A percentile compares a stretch with the other conserved stretches of the same genome.
These are phyloP conservation scores for Rotaria socialis DNA, from an alignment of 2,888 invertebrate genomes.

Conservation along the genomic window DNA sequence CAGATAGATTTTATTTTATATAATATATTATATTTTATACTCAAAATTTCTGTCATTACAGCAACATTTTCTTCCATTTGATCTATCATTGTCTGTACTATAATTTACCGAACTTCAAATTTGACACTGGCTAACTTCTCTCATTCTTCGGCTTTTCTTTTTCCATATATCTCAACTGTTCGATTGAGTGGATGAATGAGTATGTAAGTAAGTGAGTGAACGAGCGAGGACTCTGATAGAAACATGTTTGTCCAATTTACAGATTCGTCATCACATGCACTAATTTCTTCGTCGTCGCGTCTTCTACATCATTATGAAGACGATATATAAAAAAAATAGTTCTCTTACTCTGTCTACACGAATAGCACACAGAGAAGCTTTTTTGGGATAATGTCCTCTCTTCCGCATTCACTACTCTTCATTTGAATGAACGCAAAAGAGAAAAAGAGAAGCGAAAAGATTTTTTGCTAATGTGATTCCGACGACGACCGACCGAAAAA, in stretches of 20 bases:
- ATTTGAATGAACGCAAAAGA: conserved; percentile 13
- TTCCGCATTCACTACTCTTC: conserved; percentile 11
- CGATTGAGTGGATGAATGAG: neutral
- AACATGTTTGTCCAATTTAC: conserved; percentile 22
- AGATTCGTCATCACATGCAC: neutral
- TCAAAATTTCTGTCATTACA: neutral
- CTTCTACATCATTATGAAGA: conserved; percentile 13
- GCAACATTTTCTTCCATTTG: neutral
- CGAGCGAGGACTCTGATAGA: neutral
- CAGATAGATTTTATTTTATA: neutral
- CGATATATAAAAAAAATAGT: neutral
- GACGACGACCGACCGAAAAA: conserved; percentile 17
- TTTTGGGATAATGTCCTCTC: conserved; percentile 5
- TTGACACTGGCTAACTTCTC: neutral
- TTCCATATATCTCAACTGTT: neutral
- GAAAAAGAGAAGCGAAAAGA: conserved; percentile 14
- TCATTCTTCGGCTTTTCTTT: neutral
- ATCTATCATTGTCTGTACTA: neutral
- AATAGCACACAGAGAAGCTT: neutral
- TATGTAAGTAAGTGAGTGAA: neutral
- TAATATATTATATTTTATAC: neutral
- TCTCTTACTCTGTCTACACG: conserved; percentile 7
- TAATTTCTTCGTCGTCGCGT: conserved; percentile 5
- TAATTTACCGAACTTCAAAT: neutral
- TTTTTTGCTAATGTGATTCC: conserved; percentile 18